These are phyloP conservation scores for Xestia rhomboidea DNA, from an alignment of 2,888 invertebrate species.

Conservation along the genomic window DNA sequence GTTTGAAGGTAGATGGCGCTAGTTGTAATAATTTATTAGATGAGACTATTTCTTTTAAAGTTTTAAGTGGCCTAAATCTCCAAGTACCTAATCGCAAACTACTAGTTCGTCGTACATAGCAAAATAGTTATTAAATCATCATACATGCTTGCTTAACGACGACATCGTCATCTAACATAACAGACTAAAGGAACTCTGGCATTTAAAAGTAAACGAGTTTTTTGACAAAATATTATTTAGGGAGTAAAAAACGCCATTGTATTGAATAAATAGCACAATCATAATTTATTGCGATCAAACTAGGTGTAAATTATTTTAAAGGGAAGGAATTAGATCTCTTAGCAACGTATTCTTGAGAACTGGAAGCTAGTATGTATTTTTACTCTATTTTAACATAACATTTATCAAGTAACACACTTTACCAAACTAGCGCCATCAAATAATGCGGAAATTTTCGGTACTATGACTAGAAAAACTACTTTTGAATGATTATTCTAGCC, in stretches of 20 bases:
- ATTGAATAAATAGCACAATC: not conserved
- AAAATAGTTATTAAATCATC: not conserved
- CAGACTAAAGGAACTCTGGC: not conserved
- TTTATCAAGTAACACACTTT: not conserved
- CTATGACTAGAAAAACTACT: conserved; percentile 14
- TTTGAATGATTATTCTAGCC: conserved; percentile 50
- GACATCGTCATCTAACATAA: not conserved
- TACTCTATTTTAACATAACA: not conserved
- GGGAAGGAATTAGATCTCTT: not conserved
- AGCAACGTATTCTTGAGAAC: not conserved
- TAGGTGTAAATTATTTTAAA: not conserved
- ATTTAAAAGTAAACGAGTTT: not conserved
- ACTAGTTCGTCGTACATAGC: too few relatives aligned
- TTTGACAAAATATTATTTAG: not conserved
- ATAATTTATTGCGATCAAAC: not conserved
- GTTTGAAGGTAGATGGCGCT: conserved; percentile 62
- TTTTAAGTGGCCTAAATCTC: not conserved
- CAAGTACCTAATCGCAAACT: not conserved
- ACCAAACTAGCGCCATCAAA: conserved; percentile 54
- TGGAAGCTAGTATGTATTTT: not conserved
- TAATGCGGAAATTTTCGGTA: conserved; percentile 13
- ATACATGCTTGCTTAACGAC: not conserved
- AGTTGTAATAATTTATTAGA: not conserved
- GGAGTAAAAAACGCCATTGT: not conserved
- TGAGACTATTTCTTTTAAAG: not conserved